Conservation (phyloP, 2,888 invertebrate species). For the Diachrysia chrysitis region DNA sequence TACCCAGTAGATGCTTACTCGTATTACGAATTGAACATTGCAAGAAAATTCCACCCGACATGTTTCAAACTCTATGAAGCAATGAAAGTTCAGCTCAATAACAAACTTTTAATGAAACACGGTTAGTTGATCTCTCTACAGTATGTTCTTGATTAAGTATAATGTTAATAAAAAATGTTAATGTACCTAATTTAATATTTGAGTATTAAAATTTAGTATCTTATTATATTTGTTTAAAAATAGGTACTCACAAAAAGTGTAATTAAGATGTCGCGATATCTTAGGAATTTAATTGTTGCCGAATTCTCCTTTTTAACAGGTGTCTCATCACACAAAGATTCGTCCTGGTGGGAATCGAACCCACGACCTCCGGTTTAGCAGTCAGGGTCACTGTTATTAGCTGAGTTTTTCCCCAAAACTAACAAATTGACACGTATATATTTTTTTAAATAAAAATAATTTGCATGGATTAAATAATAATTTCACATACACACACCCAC, state of each 20-base stretch:
- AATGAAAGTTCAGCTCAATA: slow-evolving; percentile 79
- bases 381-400: no score
- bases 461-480: neutral
- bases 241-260: neutral
- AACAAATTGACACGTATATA: no score
- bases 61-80: slow-evolving; percentile 78
- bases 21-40: slow-evolving; percentile 72
- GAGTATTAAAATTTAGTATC: neutral
- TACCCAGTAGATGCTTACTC: slow-evolving; percentile 50
- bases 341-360: no score
- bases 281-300: no score
- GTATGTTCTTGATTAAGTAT: slow-evolving; percentile 64
- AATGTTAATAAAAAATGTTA: slow-evolving; percentile 33
- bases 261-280: neutral
- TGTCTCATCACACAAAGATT: no score
- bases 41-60: slow-evolving; percentile 77
- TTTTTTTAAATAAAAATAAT: neutral
- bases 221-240: neutral
- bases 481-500: no score
- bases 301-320: no score
- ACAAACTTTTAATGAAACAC: slow-evolving; percentile 87
- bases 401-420: no score
- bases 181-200: slow-evolving; percentile 6
- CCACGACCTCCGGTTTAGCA: no score
- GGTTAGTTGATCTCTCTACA: slow-evolving; percentile 71